Base-by-base conservation (phyloP, 2,113 vertebrate species). In the Lophius piscatorius region DNA sequence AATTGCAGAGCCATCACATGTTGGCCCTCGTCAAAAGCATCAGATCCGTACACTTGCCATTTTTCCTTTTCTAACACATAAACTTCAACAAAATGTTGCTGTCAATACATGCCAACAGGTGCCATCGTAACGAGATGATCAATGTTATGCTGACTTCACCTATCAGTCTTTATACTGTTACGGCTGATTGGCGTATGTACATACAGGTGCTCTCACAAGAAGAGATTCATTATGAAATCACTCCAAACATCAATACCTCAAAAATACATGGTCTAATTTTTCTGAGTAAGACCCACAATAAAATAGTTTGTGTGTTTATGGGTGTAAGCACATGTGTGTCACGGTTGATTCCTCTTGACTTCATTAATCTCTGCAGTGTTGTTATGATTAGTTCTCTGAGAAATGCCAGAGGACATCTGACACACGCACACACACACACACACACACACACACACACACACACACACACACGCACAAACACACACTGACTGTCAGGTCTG, bases 351-450 rank as follows among this genome's bases (percentile, higher is more conserved):
- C 84, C 81, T 87, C 86, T 86, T 88, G 86, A 88, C 88, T 89
- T 88, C 86, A 89, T 89, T 89, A 88, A 89, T 89, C 86, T 89
- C 83, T 87, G 83, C 84, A 83, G 81, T 80, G 88, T 83, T 84
- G 84, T 88, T 88, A 88, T 89, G 86, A 89, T 88, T 89, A 89
- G 84, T 80, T 87, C 81, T 86, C 76, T 80, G 67, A 86, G 78
- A 79, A 81, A 79, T 78, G 84, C 83, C 85, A 88, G 74, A 87
- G 84, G 86, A 85, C 83, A 86, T 78, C 76, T 80, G 72, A 83
- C 82, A 75, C 80, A 77, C 69, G 63, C 52, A 52, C 70, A 62
- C 46, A 60, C 60, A 63, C 34, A 38, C 44, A 60, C 44, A 59
- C 41, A 34, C 54, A 45, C 40, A 57, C 28, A 7, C 66, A 33